Evolutionary conservation across 2,113 vertebrate species (phyloP), one percentile per base, ranked within the genome.

Genomic region (Engraulis encrasicolus): DNA sequence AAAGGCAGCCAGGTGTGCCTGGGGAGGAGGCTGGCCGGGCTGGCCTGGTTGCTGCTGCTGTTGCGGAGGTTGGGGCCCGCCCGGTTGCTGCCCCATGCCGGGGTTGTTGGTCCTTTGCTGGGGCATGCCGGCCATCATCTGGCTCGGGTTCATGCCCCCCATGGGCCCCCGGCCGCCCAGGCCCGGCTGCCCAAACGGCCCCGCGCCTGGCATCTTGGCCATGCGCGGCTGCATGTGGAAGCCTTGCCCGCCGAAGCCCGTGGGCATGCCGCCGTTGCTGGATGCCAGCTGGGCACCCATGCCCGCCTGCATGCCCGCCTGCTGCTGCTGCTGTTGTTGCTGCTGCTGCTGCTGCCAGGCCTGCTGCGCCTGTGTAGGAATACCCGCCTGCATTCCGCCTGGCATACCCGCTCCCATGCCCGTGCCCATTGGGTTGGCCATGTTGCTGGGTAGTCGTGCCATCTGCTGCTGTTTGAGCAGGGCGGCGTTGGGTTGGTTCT

Each of bases 201-300:
- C 18, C 0, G 83, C 93, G 91, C 2, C 92, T 4, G 96, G 31
- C 94, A 99, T 94, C 88, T 99, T 99, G 91, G 98, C 87, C 82
- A 97, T 94, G 85, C 96, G 94, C 31, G 96, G 96, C 89, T 97
- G 97, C 92, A 97, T 91, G 90, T 97, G 98, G 93, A 99, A 99
- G 80, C 89, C 40, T 78, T 93, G 81, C 87, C 88, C 93, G 71
- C 88, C 90, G 90, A 98, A 99, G 0, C 96, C 93, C 19, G 91
- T 85, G 0, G 92, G 94, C 31, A 97, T 90, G 20, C 87, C 89
- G 1, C 93, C 87, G 79, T 87, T 95, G 50, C 83, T 93, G 54
- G 94, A 92, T 27, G 95, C 93, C 0, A 94, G 85, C 92, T 96
- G 97, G 86, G 86, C 93, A 74, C 93, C 93, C 80, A 98, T 93